phyloP scores from a whole-genome alignment of 2,888 invertebrate genomes.

The Drosophila birchii region DNA sequence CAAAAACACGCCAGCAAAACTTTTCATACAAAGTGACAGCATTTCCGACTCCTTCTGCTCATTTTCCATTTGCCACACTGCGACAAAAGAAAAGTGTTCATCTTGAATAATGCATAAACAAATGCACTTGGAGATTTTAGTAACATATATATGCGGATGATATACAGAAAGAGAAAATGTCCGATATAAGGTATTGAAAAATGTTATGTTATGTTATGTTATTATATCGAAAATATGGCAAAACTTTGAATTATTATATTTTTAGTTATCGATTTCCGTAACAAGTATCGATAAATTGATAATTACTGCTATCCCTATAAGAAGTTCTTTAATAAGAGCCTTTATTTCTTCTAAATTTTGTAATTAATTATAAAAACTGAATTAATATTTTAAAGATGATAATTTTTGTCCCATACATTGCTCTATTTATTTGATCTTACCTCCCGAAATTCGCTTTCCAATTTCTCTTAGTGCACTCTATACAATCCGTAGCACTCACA shows the following conservation, averaged over 20 bases:
- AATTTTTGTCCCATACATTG: background rate
- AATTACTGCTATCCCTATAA: too few species aligned
- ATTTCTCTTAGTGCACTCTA: background rate
- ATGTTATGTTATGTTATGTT: background rate
- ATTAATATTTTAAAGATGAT: background rate
- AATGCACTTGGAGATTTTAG: background rate
- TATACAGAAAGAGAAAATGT: background rate
- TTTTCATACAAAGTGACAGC: slow-evolving; percentile 46
- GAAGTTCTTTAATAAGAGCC: too few species aligned
- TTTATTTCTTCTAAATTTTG: background rate
- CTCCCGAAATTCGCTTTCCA: background rate
- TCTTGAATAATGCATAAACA: background rate
- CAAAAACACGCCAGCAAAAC: slow-evolving; percentile 49
- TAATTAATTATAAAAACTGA: background rate
- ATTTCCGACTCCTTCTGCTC: slow-evolving; percentile 36
- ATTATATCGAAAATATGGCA: too few species aligned
- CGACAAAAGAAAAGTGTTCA: background rate
- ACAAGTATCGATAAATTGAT: too few species aligned
- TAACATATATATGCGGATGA: background rate
- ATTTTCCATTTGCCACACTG: slow-evolving; percentile 30
- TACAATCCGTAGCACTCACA: slow-evolving; percentile 32
- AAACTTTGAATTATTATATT: background rate
- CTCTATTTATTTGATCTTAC: background rate
- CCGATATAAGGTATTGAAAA: background rate
- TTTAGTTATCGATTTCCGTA: background rate